These are phyloP conservation scores for Caenorhabditis latens DNA, from an alignment of 1,140 invertebrate genomes.

Conservation along the genomic window DNA sequence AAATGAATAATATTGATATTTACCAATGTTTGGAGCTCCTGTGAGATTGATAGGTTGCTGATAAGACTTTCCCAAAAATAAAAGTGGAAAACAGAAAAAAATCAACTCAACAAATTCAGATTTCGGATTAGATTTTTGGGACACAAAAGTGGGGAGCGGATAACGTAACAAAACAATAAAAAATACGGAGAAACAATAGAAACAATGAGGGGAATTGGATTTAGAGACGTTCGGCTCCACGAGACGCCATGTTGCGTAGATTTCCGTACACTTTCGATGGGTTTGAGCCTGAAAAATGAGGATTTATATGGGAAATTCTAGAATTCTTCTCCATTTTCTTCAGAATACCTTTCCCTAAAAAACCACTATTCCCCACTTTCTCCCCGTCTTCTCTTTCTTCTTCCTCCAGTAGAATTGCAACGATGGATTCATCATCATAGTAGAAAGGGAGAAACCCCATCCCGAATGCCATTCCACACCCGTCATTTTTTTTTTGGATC, in stretches of 20 bases:
- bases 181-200: not conserved
- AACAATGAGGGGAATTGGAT: conserved; percentile 68
- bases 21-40: too few species aligned
- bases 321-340: not conserved
- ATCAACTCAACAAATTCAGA: conserved; percentile 43
- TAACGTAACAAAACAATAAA: conserved; percentile 24
- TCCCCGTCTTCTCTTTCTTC: conserved; percentile 15
- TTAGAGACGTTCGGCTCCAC: conserved; percentile 87
- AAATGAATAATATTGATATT: too few species aligned
- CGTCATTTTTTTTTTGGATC: not conserved
- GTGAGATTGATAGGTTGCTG: too few species aligned
- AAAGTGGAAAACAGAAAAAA: too few species aligned
- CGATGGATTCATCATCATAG: not conserved
- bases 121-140: not conserved
- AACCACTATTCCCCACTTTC: not conserved
- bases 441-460: conserved; percentile 7
- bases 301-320: not conserved
- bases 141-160: not conserved
- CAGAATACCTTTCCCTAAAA: not conserved
- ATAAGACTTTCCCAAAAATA: too few species aligned
- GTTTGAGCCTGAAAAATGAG: conserved; percentile 82
- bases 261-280: conserved; percentile 96
- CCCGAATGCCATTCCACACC: conserved; percentile 17
- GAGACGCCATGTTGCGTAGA: conserved; percentile 86
- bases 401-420: conserved; percentile 5